Conservation (phyloP, 2,113 vertebrate species). For the Psittacara wagleri region DNA sequence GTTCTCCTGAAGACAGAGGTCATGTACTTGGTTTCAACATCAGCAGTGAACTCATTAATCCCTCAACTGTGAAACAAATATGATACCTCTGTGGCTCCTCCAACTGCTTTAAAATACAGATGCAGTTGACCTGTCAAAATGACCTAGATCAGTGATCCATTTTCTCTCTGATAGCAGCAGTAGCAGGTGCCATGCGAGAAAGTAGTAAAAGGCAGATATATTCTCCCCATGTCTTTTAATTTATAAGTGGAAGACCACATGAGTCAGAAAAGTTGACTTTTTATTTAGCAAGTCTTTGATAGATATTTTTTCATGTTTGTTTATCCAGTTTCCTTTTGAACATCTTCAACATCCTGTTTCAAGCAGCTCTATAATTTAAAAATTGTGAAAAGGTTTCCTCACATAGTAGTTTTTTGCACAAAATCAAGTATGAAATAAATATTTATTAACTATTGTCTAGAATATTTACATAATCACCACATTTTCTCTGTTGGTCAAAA, state of each 20-base stretch:
- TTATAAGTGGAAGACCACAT: background rate
- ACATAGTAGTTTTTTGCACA: background rate
- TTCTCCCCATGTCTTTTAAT: background rate
- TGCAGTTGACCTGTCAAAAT: background rate
- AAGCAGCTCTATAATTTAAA: background rate
- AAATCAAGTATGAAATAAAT: background rate
- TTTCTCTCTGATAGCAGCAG: background rate
- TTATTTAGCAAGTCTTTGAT: background rate
- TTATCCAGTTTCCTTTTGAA: background rate
- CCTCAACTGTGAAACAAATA: background rate
- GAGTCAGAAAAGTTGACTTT: background rate
- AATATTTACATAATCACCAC: background rate
- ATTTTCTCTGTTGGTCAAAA: background rate
- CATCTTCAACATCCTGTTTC: background rate
- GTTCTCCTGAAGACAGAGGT: background rate
- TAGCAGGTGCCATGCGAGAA: background rate
- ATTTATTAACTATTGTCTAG: background rate
- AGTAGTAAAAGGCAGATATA: background rate
- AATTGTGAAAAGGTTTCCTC: background rate
- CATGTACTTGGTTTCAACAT: background rate
- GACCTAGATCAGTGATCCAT: background rate
- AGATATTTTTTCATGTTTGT: background rate
- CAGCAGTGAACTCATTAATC: background rate
- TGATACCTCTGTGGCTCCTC: rapidly evolving
- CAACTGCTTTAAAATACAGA: background rate